These are phyloP conservation scores for Venustoraphidia nigricollis DNA, from an alignment of 2,888 invertebrate genomes.

Conservation along the genomic window DNA sequence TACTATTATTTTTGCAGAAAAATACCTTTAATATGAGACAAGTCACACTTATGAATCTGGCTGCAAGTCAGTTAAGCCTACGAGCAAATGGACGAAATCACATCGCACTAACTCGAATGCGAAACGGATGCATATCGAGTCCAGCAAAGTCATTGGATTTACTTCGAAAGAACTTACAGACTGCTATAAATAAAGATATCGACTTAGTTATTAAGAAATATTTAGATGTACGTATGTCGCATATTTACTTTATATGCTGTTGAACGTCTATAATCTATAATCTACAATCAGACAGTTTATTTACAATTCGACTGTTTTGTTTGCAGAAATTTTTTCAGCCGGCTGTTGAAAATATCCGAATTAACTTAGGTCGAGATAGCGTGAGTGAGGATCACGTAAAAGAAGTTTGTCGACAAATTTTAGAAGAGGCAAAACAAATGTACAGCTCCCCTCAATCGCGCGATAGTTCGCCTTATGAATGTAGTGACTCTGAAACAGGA, in stretches of 20 bases:
- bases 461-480: slow-evolving; percentile 35
- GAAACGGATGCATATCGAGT: slow-evolving; percentile 36
- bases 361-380: slow-evolving; percentile 58
- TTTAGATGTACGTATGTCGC: slow-evolving; percentile 39
- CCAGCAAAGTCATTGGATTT: slow-evolving; percentile 60
- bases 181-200: slow-evolving; percentile 62
- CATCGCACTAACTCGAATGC: slow-evolving; percentile 23
- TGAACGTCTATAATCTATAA: slow-evolving; percentile 1
- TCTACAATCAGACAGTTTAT: background rate
- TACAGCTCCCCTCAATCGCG: slow-evolving; percentile 37
- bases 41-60: slow-evolving; percentile 54
- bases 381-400: slow-evolving; percentile 60
- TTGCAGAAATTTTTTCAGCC: slow-evolving; percentile 67
- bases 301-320: slow-evolving; percentile 3
- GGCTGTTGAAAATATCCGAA: slow-evolving; percentile 59
- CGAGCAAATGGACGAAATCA: slow-evolving; percentile 35
- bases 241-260: slow-evolving; percentile 2
- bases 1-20: slow-evolving; percentile 21
- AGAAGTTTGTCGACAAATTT: slow-evolving; percentile 59
- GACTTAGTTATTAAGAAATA: slow-evolving; percentile 63
- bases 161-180: slow-evolving; percentile 58
- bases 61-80: slow-evolving; percentile 40
- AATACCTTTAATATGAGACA: slow-evolving; percentile 52
- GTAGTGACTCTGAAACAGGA: slow-evolving; percentile 36
- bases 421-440: slow-evolving; percentile 62